A percentile compares a stretch with the other conserved stretches of the same genome.
Conservation (phyloP, 2,113 vertebrate genomes). For the Apteryx mantelli region DNA sequence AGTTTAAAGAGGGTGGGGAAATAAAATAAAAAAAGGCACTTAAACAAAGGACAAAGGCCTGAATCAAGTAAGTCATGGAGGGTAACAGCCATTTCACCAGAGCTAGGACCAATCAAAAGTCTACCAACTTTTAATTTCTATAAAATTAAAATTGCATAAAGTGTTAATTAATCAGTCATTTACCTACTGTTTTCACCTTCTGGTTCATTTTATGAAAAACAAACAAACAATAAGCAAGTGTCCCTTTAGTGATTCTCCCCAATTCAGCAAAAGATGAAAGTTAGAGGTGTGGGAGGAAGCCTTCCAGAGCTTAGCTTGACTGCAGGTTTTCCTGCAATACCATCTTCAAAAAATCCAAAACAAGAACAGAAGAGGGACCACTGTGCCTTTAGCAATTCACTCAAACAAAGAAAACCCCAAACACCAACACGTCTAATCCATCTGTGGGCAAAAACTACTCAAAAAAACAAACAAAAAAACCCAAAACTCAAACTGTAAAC, state of each 20-base stretch:
- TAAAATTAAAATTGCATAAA: slow-evolving; percentile 81
- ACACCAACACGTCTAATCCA: slow-evolving; percentile 58
- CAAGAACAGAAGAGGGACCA: slow-evolving; percentile 60
- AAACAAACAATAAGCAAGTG: slow-evolving; percentile 56
- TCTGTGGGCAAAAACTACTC: slow-evolving; percentile 65
- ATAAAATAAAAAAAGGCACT: slow-evolving; percentile 77
- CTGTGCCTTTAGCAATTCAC: slow-evolving; percentile 68
- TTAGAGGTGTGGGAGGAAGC: slow-evolving; percentile 1
- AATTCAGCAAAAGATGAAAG: not conserved
- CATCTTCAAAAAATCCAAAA: slow-evolving; percentile 59
- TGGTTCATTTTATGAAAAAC: slow-evolving; percentile 51
- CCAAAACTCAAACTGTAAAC: slow-evolving; percentile 66
- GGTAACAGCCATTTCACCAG: slow-evolving; percentile 73
- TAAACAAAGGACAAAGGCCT: slow-evolving; percentile 83
- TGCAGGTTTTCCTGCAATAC: slow-evolving; percentile 59
- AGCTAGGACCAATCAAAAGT: slow-evolving; percentile 62
- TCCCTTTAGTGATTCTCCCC: slow-evolving; percentile 49
- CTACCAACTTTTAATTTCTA: slow-evolving; percentile 58
- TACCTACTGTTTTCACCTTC: slow-evolving; percentile 70
- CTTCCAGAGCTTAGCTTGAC: slow-evolving; percentile 61
- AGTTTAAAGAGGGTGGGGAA: slow-evolving; percentile 54
- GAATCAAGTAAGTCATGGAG: slow-evolving; percentile 76
- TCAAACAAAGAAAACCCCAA: slow-evolving; percentile 10
- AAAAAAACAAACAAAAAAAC: not conserved
- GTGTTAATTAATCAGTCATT: slow-evolving; percentile 65